phyloP scores from a whole-genome alignment of 2,888 invertebrate species.

The Papilio demoleus region DNA sequence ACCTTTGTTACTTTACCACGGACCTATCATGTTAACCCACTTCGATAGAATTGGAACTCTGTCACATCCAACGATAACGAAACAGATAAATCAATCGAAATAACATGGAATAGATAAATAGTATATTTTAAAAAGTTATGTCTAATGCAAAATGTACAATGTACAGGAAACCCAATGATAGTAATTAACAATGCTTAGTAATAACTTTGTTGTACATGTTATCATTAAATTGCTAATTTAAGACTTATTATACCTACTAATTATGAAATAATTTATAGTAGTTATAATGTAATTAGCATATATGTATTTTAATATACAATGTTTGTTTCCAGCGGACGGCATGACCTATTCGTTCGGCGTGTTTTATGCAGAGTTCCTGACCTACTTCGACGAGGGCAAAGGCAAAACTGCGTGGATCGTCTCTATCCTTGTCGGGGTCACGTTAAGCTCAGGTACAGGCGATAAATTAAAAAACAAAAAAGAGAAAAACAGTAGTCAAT shows the following conservation, averaged over 20 bases:
- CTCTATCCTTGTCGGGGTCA: slow-evolving; percentile 97
- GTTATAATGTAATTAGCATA: not conserved
- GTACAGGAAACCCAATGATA: too few relatives aligned
- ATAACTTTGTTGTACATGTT: too few relatives aligned
- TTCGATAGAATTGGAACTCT: slow-evolving; percentile 52
- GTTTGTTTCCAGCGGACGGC: slow-evolving; percentile 92
- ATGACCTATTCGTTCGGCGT: slow-evolving; percentile 99
- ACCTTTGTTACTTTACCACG: slow-evolving; percentile 40
- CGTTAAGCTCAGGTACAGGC: slow-evolving; percentile 93
- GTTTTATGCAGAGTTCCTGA: slow-evolving; percentile 93
- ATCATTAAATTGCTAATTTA: too few relatives aligned
- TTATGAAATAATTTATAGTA: not conserved
- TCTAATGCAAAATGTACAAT: too few relatives aligned
- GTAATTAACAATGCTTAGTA: too few relatives aligned
- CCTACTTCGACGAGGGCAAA: slow-evolving; percentile 92
- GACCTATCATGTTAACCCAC: slow-evolving; percentile 65
- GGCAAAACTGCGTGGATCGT: slow-evolving; percentile 96
- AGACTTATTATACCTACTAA: too few relatives aligned
- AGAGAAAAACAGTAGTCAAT: not conserved
- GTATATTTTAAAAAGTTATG: not conserved
- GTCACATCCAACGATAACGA: slow-evolving; percentile 47
- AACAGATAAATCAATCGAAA: slow-evolving; percentile 41
- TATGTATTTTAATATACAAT: slow-evolving; percentile 1
- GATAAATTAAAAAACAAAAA: not conserved
- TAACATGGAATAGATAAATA: slow-evolving; percentile 16